Base-by-base conservation (phyloP, 1,140 invertebrate species). In the Tribolium castaneum region DNA sequence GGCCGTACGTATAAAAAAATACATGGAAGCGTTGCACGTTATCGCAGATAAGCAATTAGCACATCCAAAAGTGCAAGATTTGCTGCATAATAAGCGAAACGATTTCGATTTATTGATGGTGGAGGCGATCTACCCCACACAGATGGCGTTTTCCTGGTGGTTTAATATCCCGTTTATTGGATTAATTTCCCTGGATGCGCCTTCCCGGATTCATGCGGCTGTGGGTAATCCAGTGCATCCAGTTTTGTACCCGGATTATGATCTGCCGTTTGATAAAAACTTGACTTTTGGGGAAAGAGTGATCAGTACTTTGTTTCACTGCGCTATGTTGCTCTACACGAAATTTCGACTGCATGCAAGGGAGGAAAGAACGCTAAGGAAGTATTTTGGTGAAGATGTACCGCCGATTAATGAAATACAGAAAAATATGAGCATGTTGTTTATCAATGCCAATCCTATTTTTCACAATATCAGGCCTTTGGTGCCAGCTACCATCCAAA, bases 351-450 rank as follows among this genome's bases (percentile, higher is more conserved):
- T 49, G 85, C 22, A 79, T 74, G 72, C 78, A 0, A 54, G 9
- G 5, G 82, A 87, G 30, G 80, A 88, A 30, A 56, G 76, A 39
- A 78, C 85, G 2, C 45, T 87, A 0, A 85, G 81, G 78, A 82
- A 87, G 72, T 72, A 85, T 80, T 89, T 90, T 80, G 89, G 87
- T 6, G 56, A 83, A 2, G 78, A 86, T 70, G 75, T 83, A 7
- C 89, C 89, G 0, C 66, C 83, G 19, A 78, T 90, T 1, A 78
- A 82, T 1, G 87, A 90, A 22, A 78, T 91, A 5, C 82, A 86
- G 34, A 86, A 85, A 62, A 88, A 89, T 80, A 84, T 89, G 0
- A 88, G 88, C 50, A 82, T 92, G 83, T 50, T 91, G n/a, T 88
- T 92, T 75, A 73, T 88, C 1, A 90, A 89, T 80, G 82, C 82